Evolutionary conservation across 1,140 invertebrate genomes (phyloP).

Genomic region (Drosophila pruinosa): DNA sequence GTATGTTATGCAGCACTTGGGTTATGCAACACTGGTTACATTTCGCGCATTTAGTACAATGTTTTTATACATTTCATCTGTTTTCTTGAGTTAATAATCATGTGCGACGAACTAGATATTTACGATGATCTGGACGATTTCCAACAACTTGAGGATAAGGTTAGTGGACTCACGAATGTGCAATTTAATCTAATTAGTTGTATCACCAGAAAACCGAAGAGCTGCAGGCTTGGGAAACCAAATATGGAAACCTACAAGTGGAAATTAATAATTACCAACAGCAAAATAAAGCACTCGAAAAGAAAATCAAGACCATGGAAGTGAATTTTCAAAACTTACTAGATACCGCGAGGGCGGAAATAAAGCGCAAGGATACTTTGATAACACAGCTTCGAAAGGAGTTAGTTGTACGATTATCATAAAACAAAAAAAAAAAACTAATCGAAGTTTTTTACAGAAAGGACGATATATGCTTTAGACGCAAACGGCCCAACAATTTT

Average conservation of each 20-base stretch:
- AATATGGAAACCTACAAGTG: slow-evolving; percentile 35
- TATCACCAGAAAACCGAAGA: slow-evolving; percentile 70
- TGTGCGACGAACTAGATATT: slow-evolving; percentile 67
- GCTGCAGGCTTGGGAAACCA: slow-evolving; percentile 52
- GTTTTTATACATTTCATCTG: neutral
- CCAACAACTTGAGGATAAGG: slow-evolving; percentile 62
- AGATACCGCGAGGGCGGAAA: slow-evolving; percentile 67
- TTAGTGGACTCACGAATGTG: neutral
- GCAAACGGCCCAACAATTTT: slow-evolving; percentile 19
- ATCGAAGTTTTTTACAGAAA: slow-evolving; percentile 40
- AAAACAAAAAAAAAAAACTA: neutral
- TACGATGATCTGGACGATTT: slow-evolving; percentile 78
- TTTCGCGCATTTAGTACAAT: slow-evolving; percentile 36
- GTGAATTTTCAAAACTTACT: slow-evolving; percentile 70
- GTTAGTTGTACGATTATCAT: slow-evolving; percentile 41
- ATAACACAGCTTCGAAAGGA: slow-evolving; percentile 70
- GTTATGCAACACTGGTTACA: slow-evolving; percentile 12
- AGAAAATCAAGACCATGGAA: slow-evolving; percentile 69
- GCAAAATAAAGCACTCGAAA: slow-evolving; percentile 54
- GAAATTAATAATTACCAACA: slow-evolving; percentile 46
- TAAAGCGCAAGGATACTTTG: slow-evolving; percentile 66
- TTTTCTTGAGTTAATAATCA: neutral
- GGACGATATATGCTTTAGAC: slow-evolving; percentile 74
- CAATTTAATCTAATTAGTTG: neutral
- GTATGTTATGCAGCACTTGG: neutral